phyloP scores from a whole-genome alignment of 37 sponge, comb jelly and placozoan genomes.

The Halichondria panicea region DNA sequence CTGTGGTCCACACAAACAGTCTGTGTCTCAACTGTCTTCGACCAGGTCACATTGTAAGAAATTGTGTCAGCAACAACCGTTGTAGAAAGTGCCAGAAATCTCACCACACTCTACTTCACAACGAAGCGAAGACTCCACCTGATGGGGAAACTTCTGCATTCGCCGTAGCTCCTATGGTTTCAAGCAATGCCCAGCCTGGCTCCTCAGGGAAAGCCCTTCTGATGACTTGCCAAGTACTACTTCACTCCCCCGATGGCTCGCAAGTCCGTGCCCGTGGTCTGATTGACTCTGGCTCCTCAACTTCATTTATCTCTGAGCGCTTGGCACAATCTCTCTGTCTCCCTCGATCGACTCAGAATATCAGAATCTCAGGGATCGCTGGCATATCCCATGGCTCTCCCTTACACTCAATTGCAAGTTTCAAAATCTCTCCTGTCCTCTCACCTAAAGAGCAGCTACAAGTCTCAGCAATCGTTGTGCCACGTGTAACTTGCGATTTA shows the following conservation, averaged over 20 bases:
- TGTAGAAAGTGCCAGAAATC: not conserved
- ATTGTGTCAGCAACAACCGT: not conserved
- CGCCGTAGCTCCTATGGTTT: not conserved
- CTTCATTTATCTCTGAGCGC: constrained; percentile 28
- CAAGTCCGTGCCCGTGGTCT: constrained; percentile 19
- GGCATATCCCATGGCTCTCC: not conserved
- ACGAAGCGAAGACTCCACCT: not conserved
- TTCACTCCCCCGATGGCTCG: not conserved
- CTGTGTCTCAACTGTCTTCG: constrained; percentile 22
- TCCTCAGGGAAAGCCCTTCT: not conserved
- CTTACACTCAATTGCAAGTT: not conserved
- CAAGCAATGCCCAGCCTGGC: not conserved
- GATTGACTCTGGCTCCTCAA: constrained; percentile 18
- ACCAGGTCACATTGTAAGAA: constrained; percentile 15
- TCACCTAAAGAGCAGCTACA: not conserved
- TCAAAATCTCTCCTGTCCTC: constrained; percentile 5
- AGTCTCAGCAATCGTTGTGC: constrained; percentile 28
- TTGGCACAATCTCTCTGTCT: constrained; percentile 11
- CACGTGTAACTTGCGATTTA: constrained; percentile 24
- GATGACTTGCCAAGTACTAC: not conserved
- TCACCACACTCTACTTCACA: not conserved
- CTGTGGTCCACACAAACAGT: not conserved
- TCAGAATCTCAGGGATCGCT: constrained; percentile 19
- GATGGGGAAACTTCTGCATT: not conserved
- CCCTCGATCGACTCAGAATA: not conserved